Percentiles rank a stretch among this genome's conserved stretches.
Conservation (phyloP, 2,797 vertebrate species). For the Siniperca undulata region DNA sequence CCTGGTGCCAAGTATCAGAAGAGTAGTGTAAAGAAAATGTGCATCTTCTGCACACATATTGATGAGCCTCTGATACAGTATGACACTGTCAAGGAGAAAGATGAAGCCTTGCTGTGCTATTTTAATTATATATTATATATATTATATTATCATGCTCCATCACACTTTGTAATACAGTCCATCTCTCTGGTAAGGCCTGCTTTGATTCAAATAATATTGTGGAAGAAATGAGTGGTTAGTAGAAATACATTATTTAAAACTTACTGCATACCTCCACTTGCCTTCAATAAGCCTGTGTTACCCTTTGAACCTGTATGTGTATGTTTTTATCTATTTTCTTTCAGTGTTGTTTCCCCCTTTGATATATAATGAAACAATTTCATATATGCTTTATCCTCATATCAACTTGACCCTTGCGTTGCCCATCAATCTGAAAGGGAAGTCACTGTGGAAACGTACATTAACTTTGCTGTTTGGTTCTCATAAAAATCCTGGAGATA, state of each 20-base stretch:
- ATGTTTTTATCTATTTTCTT: not conserved
- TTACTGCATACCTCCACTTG: not conserved
- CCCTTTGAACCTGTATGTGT: not conserved
- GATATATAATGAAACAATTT: not conserved
- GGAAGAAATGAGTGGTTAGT: not conserved
- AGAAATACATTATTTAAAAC: conserved; percentile 15
- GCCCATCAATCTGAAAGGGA: not conserved
- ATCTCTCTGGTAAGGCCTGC: not conserved
- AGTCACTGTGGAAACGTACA: not conserved
- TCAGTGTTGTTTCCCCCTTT: not conserved
- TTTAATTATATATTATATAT: not conserved
- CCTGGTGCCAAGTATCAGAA: conserved; percentile 11
- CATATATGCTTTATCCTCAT: not conserved
- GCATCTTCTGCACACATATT: conserved; percentile 33
- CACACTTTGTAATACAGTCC: conserved; percentile 1
- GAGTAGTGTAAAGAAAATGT: conserved; percentile 14
- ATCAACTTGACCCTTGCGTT: not conserved
- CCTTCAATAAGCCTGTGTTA: conserved; percentile 19
- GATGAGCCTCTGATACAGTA: conserved; percentile 15
- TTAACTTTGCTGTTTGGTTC: not conserved
- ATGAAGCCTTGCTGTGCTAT: conserved; percentile 5
- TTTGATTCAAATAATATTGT: not conserved
- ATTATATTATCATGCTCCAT: not conserved
- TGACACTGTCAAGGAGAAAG: conserved; percentile 27
- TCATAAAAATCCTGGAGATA: not conserved